Conservation (phyloP, 2,113 vertebrate genomes). For the Amblyopsis rosae region DNA sequence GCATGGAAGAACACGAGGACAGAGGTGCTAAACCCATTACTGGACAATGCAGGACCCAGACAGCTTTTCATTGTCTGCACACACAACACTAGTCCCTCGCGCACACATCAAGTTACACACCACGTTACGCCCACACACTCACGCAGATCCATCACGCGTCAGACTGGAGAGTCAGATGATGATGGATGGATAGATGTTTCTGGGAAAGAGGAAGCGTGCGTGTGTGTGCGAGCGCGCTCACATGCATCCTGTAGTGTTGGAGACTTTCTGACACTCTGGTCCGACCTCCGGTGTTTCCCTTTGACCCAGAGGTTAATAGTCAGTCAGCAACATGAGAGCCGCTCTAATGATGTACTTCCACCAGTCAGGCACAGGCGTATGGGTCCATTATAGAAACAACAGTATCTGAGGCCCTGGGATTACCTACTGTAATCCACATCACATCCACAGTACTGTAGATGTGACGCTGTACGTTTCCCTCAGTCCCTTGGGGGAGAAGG, state of each 20-base stretch:
- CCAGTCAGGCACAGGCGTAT: too few species aligned
- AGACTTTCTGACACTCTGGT: slow-evolving; percentile 1
- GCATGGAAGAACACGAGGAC: slow-evolving; percentile 44
- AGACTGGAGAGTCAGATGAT: slow-evolving; percentile 3
- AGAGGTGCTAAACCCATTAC: slow-evolving; percentile 37
- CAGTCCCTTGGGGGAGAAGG: background rate
- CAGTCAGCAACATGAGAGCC: slow-evolving; percentile 14
- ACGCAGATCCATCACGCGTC: slow-evolving; percentile 57
- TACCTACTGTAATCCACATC: too few species aligned
- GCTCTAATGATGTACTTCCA: too few species aligned
- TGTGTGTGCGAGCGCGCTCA: slow-evolving; percentile 1
- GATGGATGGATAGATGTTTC: slow-evolving; percentile 20
- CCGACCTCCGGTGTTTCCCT: slow-evolving; percentile 39
- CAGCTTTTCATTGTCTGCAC: slow-evolving; percentile 22
- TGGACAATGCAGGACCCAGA: slow-evolving; percentile 34
- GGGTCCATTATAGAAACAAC: too few species aligned
- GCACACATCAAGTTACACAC: slow-evolving; percentile 3
- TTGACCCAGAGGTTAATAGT: slow-evolving; percentile 51
- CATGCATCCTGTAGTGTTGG: slow-evolving; percentile 10
- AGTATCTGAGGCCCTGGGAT: too few species aligned
- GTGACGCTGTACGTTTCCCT: background rate
- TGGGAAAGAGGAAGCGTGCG: slow-evolving; percentile 12
- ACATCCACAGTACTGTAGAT: too few species aligned
- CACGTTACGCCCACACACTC: slow-evolving; percentile 19
- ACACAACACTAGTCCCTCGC: background rate